Conservation (phyloP, 2,113 vertebrate genomes). For the Isurus oxyrinchus region DNA sequence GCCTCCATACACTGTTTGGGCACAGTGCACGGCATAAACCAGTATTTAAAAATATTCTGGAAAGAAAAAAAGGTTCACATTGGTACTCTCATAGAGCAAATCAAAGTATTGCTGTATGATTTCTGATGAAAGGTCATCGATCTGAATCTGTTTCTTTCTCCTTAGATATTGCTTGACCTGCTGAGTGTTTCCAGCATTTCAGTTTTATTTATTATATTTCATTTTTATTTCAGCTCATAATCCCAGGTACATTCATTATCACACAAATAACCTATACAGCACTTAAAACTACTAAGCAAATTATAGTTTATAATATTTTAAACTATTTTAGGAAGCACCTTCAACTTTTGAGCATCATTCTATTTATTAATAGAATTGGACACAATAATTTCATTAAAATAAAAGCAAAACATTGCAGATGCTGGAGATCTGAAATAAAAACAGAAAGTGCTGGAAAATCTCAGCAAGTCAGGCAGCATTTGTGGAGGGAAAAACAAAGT, state of each 20-base stretch:
- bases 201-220: neutral
- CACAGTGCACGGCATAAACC: neutral
- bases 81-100: neutral
- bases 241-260: neutral
- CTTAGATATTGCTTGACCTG: neutral
- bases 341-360: neutral
- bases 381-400: neutral
- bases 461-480: too few relatives aligned
- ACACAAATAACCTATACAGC: neutral
- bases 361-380: neutral
- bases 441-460: too few relatives aligned
- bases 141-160: neutral
- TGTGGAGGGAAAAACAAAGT: too few relatives aligned
- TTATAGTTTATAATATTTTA: neutral
- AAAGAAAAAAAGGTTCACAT: neutral
- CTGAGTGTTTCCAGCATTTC: neutral
- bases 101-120: neutral
- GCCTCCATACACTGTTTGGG: neutral
- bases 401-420: too few relatives aligned
- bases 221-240: neutral
- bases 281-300: neutral
- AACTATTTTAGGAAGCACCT: neutral
- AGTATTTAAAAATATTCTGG: neutral
- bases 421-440: too few relatives aligned
- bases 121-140: neutral